phyloP scores from a whole-genome alignment of 1,140 invertebrate genomes.

The Bemisia tabaci region DNA sequence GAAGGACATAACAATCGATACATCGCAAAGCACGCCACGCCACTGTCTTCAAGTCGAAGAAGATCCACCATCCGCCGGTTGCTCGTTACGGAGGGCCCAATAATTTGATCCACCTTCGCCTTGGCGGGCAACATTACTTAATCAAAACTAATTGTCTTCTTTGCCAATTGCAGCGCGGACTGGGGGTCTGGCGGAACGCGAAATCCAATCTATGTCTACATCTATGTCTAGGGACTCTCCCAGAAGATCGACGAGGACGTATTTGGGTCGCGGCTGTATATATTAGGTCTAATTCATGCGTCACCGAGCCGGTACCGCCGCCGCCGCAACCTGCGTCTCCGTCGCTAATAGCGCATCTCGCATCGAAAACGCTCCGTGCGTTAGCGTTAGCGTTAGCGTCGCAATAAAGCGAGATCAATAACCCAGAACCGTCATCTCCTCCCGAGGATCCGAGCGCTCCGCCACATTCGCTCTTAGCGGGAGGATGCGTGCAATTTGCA shows the following conservation, averaged over 20 bases:
- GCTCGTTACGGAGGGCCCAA: neutral
- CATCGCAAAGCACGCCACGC: too few species aligned
- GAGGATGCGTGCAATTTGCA: too few species aligned
- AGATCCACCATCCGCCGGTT: too few species aligned
- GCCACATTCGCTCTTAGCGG: too few species aligned
- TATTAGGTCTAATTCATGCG: neutral
- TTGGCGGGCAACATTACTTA: neutral
- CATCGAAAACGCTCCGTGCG: neutral
- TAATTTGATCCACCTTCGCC: neutral
- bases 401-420: too few species aligned
- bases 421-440: too few species aligned
- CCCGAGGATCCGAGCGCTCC: too few species aligned
- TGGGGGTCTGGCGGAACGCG: neutral
- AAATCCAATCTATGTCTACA: neutral
- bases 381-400: too few species aligned
- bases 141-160: neutral
- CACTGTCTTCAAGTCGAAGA: too few species aligned
- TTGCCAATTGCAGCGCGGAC: neutral
- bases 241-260: neutral
- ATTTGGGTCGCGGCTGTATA: neutral
- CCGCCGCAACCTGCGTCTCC: too few species aligned
- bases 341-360: neutral
- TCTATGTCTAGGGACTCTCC: neutral
- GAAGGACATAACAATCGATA: too few species aligned
- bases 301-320: neutral